Evolutionary conservation across 2,888 invertebrate genomes (phyloP), one percentile per base, ranked within the genome.

Genomic region (Athalia circularis): DNA sequence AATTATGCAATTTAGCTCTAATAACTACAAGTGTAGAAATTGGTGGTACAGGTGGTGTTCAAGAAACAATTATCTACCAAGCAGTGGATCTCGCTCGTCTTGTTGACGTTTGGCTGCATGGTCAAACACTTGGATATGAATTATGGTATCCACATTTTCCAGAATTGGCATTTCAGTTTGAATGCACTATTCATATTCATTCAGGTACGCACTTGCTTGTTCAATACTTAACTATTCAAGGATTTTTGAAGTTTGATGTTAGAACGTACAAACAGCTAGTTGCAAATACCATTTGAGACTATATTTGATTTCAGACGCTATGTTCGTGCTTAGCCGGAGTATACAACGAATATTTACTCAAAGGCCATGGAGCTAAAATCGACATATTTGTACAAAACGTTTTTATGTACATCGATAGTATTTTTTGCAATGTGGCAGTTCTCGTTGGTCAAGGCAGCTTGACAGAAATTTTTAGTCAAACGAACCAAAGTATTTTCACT

Each of bases 241-340:
- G 6, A 43, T 11, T 9, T 47, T 65, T 7, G 47, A 47, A 65
- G n/a, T 65, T 5, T 0, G 1, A 48, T 65, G 48, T 8, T 54
- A n/a, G 54, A 54, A 54, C 54, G 4, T 4, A 5, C 15, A 45
- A 61, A n/a, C n/a, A 13, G 57, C 52, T 59, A 9, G 11, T 50
- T 50, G 29, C 50, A 11, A n/a, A n/a, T 11, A 78, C 54, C n/a
- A 70, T 57, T 74, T 76, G 4, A 76, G n/a, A 13, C n/a, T 61
- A 54, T 50, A 48, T 13, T 48, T 13, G 94, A 80, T 93, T 95
- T 29, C 95, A 98, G 93, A 95, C 96, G 72, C 93, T 97, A 82
- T 98, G 96, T 87, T 98, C 98, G 0, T 98, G 98, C 85, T 91
- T 98, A 80, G 98, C 98, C 0, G 98, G 98, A 5, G 98, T 98